These are phyloP conservation scores for Sebastes alutus DNA, from an alignment of 2,797 vertebrate species.

Conservation along the genomic window DNA sequence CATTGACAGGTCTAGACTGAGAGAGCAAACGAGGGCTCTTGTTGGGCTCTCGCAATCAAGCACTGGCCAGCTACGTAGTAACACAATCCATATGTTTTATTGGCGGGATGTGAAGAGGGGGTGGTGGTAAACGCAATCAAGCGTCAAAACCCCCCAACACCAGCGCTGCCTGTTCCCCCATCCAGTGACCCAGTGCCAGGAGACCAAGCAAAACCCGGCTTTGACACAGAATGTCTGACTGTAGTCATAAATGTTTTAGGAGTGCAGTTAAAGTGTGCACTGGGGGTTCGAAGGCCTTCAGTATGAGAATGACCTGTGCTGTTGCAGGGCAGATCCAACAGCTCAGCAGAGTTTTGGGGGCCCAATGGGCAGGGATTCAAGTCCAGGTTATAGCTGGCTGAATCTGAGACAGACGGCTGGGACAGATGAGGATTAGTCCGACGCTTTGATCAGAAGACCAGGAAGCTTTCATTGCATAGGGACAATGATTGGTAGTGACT, in stretches of 20 bases:
- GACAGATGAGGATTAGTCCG: constrained; percentile 79
- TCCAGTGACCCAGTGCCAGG: constrained; percentile 73
- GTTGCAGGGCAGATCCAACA: constrained; percentile 59
- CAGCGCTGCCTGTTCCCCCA: constrained; percentile 38
- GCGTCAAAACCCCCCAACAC: constrained; percentile 74
- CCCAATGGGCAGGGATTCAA: constrained; percentile 82
- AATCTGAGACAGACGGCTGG: constrained; percentile 73
- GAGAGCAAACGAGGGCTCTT: constrained; percentile 74
- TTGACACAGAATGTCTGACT: constrained; percentile 76
- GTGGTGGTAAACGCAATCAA: constrained; percentile 71
- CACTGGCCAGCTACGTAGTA: constrained; percentile 72
- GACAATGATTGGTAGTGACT: constrained; percentile 88
- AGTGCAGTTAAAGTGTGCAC: constrained; percentile 74
- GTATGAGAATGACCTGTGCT: constrained; percentile 71
- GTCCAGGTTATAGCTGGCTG: constrained; percentile 83
- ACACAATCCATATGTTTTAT: constrained; percentile 81
- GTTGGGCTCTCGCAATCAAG: constrained; percentile 83
- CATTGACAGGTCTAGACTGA: constrained; percentile 77
- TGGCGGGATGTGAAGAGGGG: constrained; percentile 30
- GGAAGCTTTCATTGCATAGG: constrained; percentile 81
- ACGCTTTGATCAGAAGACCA: constrained; percentile 87
- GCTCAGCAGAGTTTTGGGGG: constrained; percentile 64
- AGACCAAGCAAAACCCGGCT: constrained; percentile 64
- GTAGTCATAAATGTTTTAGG: constrained; percentile 83
- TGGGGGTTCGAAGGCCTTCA: constrained; percentile 52